Evolutionary conservation across 2,113 vertebrate genomes (phyloP).

Genomic region (Pipra filicauda): DNA sequence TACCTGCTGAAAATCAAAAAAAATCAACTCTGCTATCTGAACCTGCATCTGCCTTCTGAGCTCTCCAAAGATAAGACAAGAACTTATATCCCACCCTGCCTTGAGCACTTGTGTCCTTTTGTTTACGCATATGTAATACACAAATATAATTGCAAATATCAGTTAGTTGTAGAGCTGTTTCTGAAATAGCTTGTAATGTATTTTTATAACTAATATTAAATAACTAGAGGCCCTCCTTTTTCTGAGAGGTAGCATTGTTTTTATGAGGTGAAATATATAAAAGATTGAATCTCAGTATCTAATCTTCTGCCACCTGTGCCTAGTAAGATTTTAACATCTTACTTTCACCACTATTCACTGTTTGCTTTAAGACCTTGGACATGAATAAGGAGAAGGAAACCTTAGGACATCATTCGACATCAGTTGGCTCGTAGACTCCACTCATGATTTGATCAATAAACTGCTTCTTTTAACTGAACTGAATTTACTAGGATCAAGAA

Average conservation of each 20-base stretch:
- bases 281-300: background rate
- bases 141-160: background rate
- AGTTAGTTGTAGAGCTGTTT: background rate
- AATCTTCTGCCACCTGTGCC: background rate
- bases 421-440: background rate
- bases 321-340: background rate
- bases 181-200: background rate
- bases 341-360: background rate
- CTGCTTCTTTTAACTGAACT: background rate
- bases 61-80: background rate
- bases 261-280: background rate
- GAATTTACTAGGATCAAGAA: background rate
- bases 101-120: background rate
- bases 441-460: background rate
- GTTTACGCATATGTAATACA: background rate
- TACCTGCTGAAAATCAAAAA: background rate
- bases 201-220: background rate
- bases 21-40: background rate
- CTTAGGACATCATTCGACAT: background rate
- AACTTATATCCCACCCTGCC: background rate
- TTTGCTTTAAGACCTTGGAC: background rate
- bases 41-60: background rate
- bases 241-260: background rate
- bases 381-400: background rate
- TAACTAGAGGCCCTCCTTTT: background rate